Evolutionary conservation across 2,888 invertebrate species (phyloP), one percentile per base, ranked within the genome.

Genomic region (Cantharis lateralis): DNA sequence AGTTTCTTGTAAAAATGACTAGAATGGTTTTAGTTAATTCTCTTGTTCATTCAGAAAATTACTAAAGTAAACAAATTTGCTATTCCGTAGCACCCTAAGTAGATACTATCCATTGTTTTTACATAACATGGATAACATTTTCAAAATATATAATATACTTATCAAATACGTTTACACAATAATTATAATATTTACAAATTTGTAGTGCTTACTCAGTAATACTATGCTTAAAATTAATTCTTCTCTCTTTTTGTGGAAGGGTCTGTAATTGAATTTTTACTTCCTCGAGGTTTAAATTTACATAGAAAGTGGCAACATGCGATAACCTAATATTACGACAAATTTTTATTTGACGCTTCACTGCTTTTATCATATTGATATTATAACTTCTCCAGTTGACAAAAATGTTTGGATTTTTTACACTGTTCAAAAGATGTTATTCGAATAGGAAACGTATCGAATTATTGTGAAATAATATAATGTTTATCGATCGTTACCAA

Each of bases 301-400:
- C 24, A 15, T 24, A 62, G 63, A 71, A 71, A 71, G 62, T 71
- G 26, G 63, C 62, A 71, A 64, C 71, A 71, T 71, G 63, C 62
- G 70, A 70, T 70, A 71, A 71, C 71, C 24, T 26, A 62, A 71
- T 71, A 64, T 28, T 28, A 63, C 28, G 28, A 62, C 62, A 71
- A 62, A 63, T 71, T 71, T 71, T 71, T 62, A 71, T 71, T 71
- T 71, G 28, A 28, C 28, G 71, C 71, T 62, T 62, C 18, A 62
- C 62, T 71, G 71, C 71, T 71, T 28, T 62, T 62, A 71, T 63
- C 63, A 71, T 71, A 71, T 71, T 71, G 71, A 28, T 62, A 62
- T 71, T 63, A 26, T 48, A 32, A 63, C 62, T 64, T 28, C 71
- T 16, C 15, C 26, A 16, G 15, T 63, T 62, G 63, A 15, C 15